Base-by-base conservation (phyloP, 2,113 vertebrate species). In the Cyanoliseus patagonus region DNA sequence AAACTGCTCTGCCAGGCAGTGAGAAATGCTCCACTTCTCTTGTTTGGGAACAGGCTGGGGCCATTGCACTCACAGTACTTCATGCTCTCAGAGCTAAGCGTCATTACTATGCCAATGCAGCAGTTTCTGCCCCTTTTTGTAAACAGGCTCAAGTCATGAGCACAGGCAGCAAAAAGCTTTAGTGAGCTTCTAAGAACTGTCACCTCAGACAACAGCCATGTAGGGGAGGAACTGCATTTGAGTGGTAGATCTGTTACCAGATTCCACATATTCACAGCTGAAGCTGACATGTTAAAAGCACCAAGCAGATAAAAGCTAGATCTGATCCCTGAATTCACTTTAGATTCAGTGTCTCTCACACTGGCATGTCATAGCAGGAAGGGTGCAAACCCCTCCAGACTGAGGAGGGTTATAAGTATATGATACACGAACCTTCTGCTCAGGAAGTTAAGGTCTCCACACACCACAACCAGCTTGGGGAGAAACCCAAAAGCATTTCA, bases 301-400 rank as follows among this genome's bases (percentile, higher is more conserved):
- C 37, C 27, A 23, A 70, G 61, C 2, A 77, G 75, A 49, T 52
- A 46, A 6, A 64, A 80, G 53, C 57, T 51, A 39, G 59, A 83
- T 52, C 44, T 31, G 44, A 77, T 59, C 62, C 41, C 35, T 28
- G 17, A 73, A 53, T 44, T 86, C 41, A 84, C 63, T 83, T 88
- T 5, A 78, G 35, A 24, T 25, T 66, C 13, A 0, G 22, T 31
- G 53, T 70, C 77, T 92, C 84, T 46, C 62, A 41, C 42, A 72
- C 33, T 6, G n/a, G 0, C 0, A 0, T 63, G 62, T 74, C 41
- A 77, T 13, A 39, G 59, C 39, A 69, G 11, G 3, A 86, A 79
- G 11, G 41, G 39, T 31, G 18, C 31, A 41, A 24, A 9, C 24
- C n/a, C 12, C 28, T 86, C 64, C 51, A 75, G 7, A n/a, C 35